Evolutionary conservation across 92 coral and sea anemone species (phyloP).

Genomic region (Desmophyllum pertusum): DNA sequence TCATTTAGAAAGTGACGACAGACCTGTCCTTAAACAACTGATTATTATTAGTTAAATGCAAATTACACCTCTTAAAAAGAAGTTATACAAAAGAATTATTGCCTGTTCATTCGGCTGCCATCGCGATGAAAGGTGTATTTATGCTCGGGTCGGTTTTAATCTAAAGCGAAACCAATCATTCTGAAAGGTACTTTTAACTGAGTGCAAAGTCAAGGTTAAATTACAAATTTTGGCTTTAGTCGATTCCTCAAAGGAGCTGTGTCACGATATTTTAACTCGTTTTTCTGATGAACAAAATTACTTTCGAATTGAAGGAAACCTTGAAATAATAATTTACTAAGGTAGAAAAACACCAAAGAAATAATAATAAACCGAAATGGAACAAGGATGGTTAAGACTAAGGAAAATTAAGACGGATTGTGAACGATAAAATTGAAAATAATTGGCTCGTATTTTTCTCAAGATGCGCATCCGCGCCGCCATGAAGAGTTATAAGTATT

Average conservation of each 20-base stretch:
- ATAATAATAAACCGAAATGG: no score
- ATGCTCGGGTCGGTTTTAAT: not conserved
- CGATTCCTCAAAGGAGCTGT: no score
- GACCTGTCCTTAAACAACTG: not conserved
- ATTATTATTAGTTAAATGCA: not conserved
- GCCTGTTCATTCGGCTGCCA: not conserved
- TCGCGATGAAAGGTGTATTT: constrained; percentile 9
- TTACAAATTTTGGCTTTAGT: not conserved
- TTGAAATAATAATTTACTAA: no score
- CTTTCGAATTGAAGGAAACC: no score
- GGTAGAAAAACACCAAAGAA: no score
- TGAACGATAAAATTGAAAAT: no score
- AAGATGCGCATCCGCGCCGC: no score
- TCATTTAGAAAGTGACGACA: constrained; percentile 26
- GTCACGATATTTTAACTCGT: no score
- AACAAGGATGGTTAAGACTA: no score
- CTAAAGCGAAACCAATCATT: not conserved
- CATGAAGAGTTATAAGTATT: no score
- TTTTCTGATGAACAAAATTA: not conserved
- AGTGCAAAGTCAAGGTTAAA: not conserved
- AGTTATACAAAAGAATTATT: constrained; percentile 5
- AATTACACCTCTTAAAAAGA: not conserved
- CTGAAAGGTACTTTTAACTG: not conserved
- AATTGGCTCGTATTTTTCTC: no score
- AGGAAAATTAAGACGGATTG: no score